These are phyloP conservation scores for Hippoglossus hippoglossus DNA, from an alignment of 2,797 vertebrate species.

Conservation along the genomic window DNA sequence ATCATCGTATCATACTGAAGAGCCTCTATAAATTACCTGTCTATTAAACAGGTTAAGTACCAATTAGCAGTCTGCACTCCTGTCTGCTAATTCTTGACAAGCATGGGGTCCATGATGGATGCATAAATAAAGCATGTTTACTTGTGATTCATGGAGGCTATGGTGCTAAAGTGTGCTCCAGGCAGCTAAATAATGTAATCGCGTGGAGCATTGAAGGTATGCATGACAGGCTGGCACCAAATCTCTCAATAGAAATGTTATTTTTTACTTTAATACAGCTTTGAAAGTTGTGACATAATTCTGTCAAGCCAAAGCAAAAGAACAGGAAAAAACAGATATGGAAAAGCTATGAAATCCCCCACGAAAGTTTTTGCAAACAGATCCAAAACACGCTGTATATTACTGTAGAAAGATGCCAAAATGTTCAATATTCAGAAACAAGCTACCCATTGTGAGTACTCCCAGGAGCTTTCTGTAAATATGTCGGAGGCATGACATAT, in stretches of 20 bases:
- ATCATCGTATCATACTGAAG: neutral
- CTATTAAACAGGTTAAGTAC: conserved; percentile 2
- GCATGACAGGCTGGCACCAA: conserved; percentile 15
- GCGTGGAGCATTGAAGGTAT: conserved; percentile 28
- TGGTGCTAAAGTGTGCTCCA: neutral
- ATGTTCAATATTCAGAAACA: no score
- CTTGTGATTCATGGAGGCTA: neutral
- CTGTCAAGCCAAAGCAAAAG: conserved; percentile 22
- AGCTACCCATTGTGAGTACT: no score
- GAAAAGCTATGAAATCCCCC: conserved; percentile 14
- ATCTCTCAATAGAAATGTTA: conserved; percentile 5
- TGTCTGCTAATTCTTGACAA: neutral
- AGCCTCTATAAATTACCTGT: neutral
- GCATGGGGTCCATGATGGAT: neutral
- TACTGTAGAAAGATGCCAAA: neutral
- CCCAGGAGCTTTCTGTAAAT: neutral
- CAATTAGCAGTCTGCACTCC: neutral
- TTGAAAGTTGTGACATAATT: conserved; percentile 1
- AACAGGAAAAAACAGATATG: conserved; percentile 37
- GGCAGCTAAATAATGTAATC: conserved; percentile 13
- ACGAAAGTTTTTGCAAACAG: conserved; percentile 43
- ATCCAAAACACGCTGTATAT: conserved; percentile 3
- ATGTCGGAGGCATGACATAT: neutral
- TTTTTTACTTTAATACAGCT: conserved; percentile 21
- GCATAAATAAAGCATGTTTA: neutral